Evolutionary conservation across 2,113 vertebrate species (phyloP), one percentile per base, ranked within the genome.

Genomic region (Oxyura jamaicensis): DNA sequence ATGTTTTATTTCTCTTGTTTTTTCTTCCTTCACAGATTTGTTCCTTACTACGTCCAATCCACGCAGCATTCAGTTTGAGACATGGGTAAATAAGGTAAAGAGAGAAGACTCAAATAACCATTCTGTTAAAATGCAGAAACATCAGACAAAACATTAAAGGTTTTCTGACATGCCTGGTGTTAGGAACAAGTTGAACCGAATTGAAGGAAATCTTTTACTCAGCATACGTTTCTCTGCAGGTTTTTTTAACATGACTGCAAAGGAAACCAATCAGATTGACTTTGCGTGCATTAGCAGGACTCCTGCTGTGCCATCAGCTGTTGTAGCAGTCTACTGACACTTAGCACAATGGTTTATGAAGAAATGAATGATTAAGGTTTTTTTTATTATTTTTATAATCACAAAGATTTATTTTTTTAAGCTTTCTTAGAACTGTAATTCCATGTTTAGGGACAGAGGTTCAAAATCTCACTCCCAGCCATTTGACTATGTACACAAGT

Each of bases 31-130:
- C 92, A 25, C 95, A 99, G 98, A 99, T 98, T 98, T 99, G 80
- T 98, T 98, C 90, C 98, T 99, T 60, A 99, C 98, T 20, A 98
- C 98, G 2, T 46, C 83, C 80, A 52, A 67, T 55, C 75, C 96
- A 25, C 13, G 46, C 62, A 53, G 46, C 12, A n/a, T 92, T 90
- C 92, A 95, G 76, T 99, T 98, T 96, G 98, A 98, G 92, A 98
- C 97, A 3, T 99, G 98, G 98, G 86, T 98, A 88, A 99, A 98
- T 97, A 91, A 97, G 98, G 98, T 99, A 98, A 98, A 97, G 97
- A 91, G 91, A 62, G 68, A 88, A 69, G 84, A 91, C 23, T 33
- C 12, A 56, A 78, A 56, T 50, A 78, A 86, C 10, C 26, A 11
- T 95, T 91, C 65, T 85, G 7, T 82, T 84, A 89, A 92, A 90